Base-by-base conservation (phyloP, 2,113 vertebrate genomes). In the Cephalopholis sonnerati region DNA sequence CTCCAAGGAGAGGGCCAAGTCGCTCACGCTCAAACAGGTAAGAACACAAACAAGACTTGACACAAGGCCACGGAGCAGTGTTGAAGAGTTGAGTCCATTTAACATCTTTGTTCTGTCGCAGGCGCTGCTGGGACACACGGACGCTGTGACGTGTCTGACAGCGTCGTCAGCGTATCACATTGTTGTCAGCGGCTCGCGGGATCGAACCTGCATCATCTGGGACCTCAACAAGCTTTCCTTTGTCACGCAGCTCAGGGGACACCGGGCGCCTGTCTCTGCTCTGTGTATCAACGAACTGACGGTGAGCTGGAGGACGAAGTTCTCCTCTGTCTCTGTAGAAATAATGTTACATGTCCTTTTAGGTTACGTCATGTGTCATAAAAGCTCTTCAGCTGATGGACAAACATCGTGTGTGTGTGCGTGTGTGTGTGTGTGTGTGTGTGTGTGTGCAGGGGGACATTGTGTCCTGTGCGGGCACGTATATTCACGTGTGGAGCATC, bases 151-250 rank as follows among this genome's bases (percentile, higher is more conserved):
- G 0, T 99, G 98, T 53, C 86, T 99, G 59, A 99, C 97, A 0
- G 97, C 98, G 0, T 99, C 98, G 0, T 92, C 98, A 1, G 97
- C 98, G 2, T 99, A 99, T 87, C 98, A 99, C 93, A 99, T 99
- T 0, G 95, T 99, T 0, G 97, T 99, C 68, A 99, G 98, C 0
- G 98, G 98, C 16, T 99, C 98, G 0, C 95, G 98, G 5, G 98
- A 99, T 84, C 96, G 97, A 41, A 99, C 98, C 75, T 99, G 98
- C 93, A 99, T 99, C 95, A 97, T 99, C 84, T 99, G 98, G 98
- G 98, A 99, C 83, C 94, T 99, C 85, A 99, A 99, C 85, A 99
- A 97, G 82, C 96, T 99, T 1, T 97, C 97, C 0, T 99, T 99
- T 75, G 94, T 99, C 36, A 99, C 98, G 0, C 98, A 99, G 91